A percentile compares a stretch with the other conserved stretches of the same genome.
Evolutionary conservation across 1,140 invertebrate species (phyloP).

Genomic region (Ostrea edulis): DNA sequence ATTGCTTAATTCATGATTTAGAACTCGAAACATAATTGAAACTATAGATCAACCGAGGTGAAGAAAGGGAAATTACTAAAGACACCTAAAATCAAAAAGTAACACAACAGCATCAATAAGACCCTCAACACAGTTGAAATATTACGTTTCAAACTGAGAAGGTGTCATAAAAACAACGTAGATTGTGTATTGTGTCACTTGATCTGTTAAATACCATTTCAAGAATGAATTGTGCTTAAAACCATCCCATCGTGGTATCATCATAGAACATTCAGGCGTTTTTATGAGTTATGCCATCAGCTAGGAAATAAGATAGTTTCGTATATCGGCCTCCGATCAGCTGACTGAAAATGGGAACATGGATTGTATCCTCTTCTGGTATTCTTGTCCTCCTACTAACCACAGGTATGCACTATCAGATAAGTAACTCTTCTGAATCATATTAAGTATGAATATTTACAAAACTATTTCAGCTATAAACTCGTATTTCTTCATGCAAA

Average conservation of each 20-base stretch:
- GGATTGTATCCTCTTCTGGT: background rate
- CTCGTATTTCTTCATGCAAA: too few species aligned
- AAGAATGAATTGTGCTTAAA: background rate
- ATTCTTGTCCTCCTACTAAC: background rate
- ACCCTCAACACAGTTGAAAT: background rate
- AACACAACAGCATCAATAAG: background rate
- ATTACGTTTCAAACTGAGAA: background rate
- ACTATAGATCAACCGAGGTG: conserved; percentile 19
- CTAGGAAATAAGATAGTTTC: background rate
- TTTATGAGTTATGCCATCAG: background rate
- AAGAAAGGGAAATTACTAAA: background rate
- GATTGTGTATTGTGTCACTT: background rate
- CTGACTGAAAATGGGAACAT: background rate
- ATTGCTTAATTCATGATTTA: background rate
- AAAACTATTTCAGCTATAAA: background rate
- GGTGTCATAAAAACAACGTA: background rate
- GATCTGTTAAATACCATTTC: background rate
- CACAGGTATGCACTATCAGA: background rate
- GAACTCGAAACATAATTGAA: conserved; percentile 12
- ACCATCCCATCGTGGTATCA: background rate
- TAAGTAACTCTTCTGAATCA: background rate
- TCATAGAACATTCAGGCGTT: background rate
- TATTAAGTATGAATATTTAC: background rate
- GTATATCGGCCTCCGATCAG: background rate
- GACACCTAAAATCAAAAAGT: conserved; percentile 11